Evolutionary conservation across 2,797 vertebrate genomes (phyloP), one percentile per base, ranked within the genome.

Genomic region (Myoxocephalus aenaeus): DNA sequence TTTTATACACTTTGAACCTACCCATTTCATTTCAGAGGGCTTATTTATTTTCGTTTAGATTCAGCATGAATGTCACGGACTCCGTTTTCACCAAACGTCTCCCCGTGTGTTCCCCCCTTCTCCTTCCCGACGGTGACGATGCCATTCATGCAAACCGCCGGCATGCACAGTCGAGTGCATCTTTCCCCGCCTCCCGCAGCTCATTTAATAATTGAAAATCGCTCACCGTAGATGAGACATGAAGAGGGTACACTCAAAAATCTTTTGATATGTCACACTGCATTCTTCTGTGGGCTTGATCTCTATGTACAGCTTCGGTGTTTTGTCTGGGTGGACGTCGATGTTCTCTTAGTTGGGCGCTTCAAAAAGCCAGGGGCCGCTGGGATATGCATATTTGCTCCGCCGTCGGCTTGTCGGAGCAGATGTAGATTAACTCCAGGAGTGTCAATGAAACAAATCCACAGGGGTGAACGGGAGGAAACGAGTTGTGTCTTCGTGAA

Each of bases 161-260:
- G 36, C 57, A 40, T 15, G 34, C 72, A 34, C 64, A 66, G 40
- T 36, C 3, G 0, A 44, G 18, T 51, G 50, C 51, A 46, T 72
- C 67, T 56, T n/a, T n/a, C 46, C 15, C 66, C 46, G 13, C 81
- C 70, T 34, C 36, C 70, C 54, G 77, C 69, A 62, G 34, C 53
- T 83, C 29, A 22, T 80, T 79, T 75, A 75, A 76, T 85, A 71
- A 79, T 82, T 85, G 51, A 86, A 79, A 86, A 65, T 83, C 73
- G 63, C 48, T 77, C 63, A 40, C 25, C 2, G 17, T 59, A 65
- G 74, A 82, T 75, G 36, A 77, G 70, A 81, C 70, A 67, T 25
- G 71, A 40, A 70, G 34, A 25, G 44, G 15, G 10, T 29, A 20
- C 36, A 56, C 34, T 69, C 46, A 34, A 17, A 46, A 25, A 29